Evolutionary conservation across 2,888 invertebrate genomes (phyloP), one percentile per base, ranked within the genome.

Genomic region (Scaptomyza reducta): DNA sequence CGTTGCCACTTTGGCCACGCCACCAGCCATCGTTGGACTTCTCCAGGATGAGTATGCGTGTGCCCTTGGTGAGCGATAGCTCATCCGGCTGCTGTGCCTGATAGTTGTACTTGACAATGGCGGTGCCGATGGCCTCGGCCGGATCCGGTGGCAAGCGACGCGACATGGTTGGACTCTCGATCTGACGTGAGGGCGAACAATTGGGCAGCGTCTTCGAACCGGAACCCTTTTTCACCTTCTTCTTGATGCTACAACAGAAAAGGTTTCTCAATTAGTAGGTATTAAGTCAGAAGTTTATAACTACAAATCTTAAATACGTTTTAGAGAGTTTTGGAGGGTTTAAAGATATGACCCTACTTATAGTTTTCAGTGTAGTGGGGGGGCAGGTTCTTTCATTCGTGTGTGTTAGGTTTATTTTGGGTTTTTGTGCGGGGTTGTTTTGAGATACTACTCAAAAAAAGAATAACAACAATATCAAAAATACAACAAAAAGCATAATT

Each of bases 1-100:
- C 93, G 90, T 90, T 94, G 93, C 64, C 92, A 91, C 92, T 94
- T 92, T 97, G 97, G 53, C 99, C 99, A 89, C 98, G 95, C 99
- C 99, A 99, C 99, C 99, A 99, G 69, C 97, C 98, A 92, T 99
- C 99, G 82, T 98, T 98, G 88, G 98, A 98, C 93, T 99, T 99
- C 93, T 99, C 99, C 76, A 99, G 93, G 77, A 99, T 99, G 70
- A 97, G 94, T 79, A 99, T 98, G 84, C 97, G 93, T 60, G 98
- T 98, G 80, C 98, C 99, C 93, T 99, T 99, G 45, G 96, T 95
- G 73, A 99, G 94, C 0, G 97, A 96, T 58, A 99, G 93, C 92
- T 99, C 99, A 90, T 99, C 99, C 1, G 97, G 95, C 92, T 99
- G 98, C 92, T 98, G 97, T 45, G 99, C 98, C 91, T 95, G 95